Evolutionary conservation across 2,797 vertebrate species (phyloP).

Genomic region (Trematomus bernacchii): DNA sequence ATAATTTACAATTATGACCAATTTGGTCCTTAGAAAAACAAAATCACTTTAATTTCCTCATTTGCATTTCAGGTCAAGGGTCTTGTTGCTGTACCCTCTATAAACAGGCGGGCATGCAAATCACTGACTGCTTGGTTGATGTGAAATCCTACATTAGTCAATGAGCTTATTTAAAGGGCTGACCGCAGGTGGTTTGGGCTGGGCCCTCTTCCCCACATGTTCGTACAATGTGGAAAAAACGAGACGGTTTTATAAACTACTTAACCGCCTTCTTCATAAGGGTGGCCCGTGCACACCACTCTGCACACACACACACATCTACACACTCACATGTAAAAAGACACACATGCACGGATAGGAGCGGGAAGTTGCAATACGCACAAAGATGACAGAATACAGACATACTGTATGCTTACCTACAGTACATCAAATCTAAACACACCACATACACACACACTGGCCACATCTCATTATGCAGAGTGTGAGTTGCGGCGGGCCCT

Average conservation of each 20-base stretch:
- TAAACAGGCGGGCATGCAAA: slow-evolving; percentile 68
- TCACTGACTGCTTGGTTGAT: slow-evolving; percentile 54
- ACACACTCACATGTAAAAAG: not conserved
- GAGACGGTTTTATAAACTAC: slow-evolving; percentile 70
- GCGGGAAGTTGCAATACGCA: slow-evolving; percentile 17
- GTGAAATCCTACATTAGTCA: slow-evolving; percentile 78
- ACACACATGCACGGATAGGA: slow-evolving; percentile 5
- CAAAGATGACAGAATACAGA: slow-evolving; percentile 48
- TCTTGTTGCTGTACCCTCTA: slow-evolving; percentile 52
- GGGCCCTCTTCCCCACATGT: slow-evolving; percentile 73
- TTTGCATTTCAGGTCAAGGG: slow-evolving; percentile 73
- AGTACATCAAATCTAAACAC: slow-evolving; percentile 27
- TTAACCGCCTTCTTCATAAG: slow-evolving; percentile 61
- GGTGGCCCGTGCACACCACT: slow-evolving; percentile 16
- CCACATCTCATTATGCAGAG: slow-evolving; percentile 78
- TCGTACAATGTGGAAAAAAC: slow-evolving; percentile 75
- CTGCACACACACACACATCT: slow-evolving; percentile 27
- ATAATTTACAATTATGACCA: slow-evolving; percentile 49
- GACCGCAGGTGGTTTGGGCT: slow-evolving; percentile 76
- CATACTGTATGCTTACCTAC: slow-evolving; percentile 48
- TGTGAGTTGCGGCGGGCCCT: slow-evolving; percentile 77
- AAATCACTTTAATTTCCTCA: slow-evolving; percentile 51
- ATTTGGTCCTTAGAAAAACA: slow-evolving; percentile 53
- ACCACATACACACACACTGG: slow-evolving; percentile 34
- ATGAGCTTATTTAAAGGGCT: slow-evolving; percentile 78